Evolutionary conservation across 2,888 invertebrate species (phyloP).

Genomic region (Caenorhabditis parvicauda): DNA sequence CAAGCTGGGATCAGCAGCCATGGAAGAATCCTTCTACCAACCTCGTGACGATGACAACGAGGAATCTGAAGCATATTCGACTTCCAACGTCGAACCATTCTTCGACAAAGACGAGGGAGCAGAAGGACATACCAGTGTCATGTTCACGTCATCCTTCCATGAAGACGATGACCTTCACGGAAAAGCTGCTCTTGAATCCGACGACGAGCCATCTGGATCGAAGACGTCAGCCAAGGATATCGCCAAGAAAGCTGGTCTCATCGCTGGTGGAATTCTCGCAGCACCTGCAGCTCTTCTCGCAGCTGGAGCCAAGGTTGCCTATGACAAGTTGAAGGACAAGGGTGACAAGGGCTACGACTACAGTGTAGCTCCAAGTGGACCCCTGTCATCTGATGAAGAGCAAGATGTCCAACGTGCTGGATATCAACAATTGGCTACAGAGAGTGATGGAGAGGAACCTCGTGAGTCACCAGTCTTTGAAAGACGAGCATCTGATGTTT

Average conservation of each 20-base stretch:
- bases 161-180: conserved; percentile 4
- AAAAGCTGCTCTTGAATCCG: background rate
- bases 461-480: no score
- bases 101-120: no score
- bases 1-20: no score
- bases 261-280: conserved; percentile 42
- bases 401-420: no score
- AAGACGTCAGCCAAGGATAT: no score
- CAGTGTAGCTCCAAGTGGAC: conserved; percentile 7
- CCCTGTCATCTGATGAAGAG: background rate
- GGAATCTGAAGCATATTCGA: conserved; percentile 7
- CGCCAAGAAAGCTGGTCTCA: conserved; percentile 39
- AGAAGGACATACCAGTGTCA: no score
- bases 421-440: no score
- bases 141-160: background rate
- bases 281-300: conserved; percentile 43
- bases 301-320: conserved; percentile 38
- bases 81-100: conserved; percentile 7
- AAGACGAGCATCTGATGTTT: no score
- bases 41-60: background rate
- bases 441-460: no score
- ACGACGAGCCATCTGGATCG: background rate
- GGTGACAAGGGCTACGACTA: conserved; percentile 16
- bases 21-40: background rate
- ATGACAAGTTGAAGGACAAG: conserved; percentile 30